Conservation (phyloP, 2,888 invertebrate genomes). For the Antitype chi region DNA sequence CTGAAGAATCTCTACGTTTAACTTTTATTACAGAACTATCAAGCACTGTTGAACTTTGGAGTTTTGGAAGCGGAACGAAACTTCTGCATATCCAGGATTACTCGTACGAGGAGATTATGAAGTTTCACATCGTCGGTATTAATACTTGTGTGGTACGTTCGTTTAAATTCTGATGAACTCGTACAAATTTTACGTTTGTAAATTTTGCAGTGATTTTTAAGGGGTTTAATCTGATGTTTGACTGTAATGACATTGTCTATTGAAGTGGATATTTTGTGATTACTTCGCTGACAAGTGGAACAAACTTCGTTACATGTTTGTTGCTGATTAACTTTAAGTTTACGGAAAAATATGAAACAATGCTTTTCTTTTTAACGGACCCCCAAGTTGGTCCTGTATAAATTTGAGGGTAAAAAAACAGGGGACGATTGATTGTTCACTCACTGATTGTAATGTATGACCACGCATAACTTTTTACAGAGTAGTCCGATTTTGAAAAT, state of each 20-base stretch:
- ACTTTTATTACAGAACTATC: constrained; percentile 7
- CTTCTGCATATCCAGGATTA: constrained; percentile 38
- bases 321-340: neutral
- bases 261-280: neutral
- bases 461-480: no score
- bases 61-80: constrained; percentile 15
- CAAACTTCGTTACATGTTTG: neutral
- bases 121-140: constrained; percentile 11
- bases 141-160: neutral
- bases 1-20: neutral
- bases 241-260: neutral
- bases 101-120: constrained; percentile 29
- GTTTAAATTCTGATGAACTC: neutral
- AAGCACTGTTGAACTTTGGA: constrained; percentile 43
- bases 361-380: no score
- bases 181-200: neutral
- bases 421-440: no score
- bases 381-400: no score
- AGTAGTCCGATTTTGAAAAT: no score
- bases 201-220: neutral
- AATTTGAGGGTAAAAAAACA: no score
- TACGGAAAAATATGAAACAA: no score
- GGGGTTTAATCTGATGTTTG: neutral
- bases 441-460: no score
- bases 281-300: neutral